Evolutionary conservation across 2,113 vertebrate genomes (phyloP).

Genomic region (Sander lucioperca): DNA sequence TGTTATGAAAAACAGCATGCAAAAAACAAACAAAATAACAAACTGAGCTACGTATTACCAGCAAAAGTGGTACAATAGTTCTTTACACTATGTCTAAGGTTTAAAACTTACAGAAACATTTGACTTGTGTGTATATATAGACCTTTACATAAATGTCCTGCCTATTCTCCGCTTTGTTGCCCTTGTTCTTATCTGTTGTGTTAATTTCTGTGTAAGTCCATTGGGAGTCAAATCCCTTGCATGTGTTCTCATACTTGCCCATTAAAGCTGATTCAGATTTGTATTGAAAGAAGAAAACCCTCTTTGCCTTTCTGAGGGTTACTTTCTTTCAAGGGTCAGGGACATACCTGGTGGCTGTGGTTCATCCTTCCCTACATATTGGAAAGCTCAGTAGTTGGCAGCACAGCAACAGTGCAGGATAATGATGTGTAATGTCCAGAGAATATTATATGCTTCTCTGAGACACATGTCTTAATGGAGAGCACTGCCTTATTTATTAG

Average conservation of each 20-base stretch:
- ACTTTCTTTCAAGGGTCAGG: not conserved
- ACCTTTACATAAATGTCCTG: too few relatives aligned
- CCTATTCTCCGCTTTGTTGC: too few relatives aligned
- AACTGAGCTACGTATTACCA: not conserved
- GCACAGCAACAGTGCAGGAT: conserved; percentile 30
- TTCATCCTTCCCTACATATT: conserved; percentile 26
- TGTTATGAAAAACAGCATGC: not conserved
- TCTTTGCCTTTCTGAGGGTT: not conserved
- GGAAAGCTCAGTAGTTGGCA: conserved; percentile 29
- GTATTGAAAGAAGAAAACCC: not conserved
- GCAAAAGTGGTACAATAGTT: not conserved
- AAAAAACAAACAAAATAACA: not conserved
- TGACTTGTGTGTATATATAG: too few relatives aligned
- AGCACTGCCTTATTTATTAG: conserved; percentile 59
- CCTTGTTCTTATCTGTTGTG: too few relatives aligned
- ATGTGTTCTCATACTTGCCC: too few relatives aligned
- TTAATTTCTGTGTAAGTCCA: too few relatives aligned
- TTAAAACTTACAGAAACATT: too few relatives aligned
- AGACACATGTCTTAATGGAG: conserved; percentile 70
- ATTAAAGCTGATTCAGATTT: not conserved
- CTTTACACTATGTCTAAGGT: too few relatives aligned
- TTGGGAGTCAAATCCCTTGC: too few relatives aligned
- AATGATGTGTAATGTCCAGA: conserved; percentile 60
- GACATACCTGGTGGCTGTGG: not conserved
- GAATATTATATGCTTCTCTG: conserved; percentile 53